phyloP scores from a whole-genome alignment of 2,888 invertebrate genomes.

The Ditula angustiorana region DNA sequence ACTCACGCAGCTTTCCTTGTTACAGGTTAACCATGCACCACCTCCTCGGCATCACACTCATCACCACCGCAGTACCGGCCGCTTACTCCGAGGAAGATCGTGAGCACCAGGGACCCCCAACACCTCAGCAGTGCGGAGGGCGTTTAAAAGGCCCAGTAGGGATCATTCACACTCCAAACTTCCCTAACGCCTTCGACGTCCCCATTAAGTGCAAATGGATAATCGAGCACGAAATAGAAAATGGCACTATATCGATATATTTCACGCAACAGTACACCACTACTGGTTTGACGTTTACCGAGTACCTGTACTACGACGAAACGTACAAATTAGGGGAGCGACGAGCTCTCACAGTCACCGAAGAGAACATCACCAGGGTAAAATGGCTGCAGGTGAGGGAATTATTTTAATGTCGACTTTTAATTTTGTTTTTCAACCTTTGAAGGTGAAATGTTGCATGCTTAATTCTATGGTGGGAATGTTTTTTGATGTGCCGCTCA shows the following conservation, averaged over 20 bases:
- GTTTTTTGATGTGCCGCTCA: slow-evolving; percentile 2
- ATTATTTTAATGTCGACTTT: slow-evolving; percentile 4
- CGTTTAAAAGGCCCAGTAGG: slow-evolving; percentile 88
- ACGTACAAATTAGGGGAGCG: slow-evolving; percentile 88
- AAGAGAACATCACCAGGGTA: slow-evolving; percentile 90
- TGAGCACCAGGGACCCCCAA: slow-evolving; percentile 73
- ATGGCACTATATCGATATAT: slow-evolving; percentile 93
- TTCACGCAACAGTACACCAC: slow-evolving; percentile 95
- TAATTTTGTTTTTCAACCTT: slow-evolving; percentile 1
- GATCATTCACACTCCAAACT: slow-evolving; percentile 92
- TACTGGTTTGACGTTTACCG: slow-evolving; percentile 91
- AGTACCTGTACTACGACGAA: slow-evolving; percentile 91
- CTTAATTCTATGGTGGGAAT: slow-evolving; percentile 6
- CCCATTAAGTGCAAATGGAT: slow-evolving; percentile 95
- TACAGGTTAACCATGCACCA: slow-evolving; percentile 69
- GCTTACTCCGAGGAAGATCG: slow-evolving; percentile 63
- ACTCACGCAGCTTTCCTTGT: slow-evolving; percentile 48
- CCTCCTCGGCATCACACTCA: slow-evolving; percentile 66
- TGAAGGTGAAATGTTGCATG: not conserved
- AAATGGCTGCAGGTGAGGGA: slow-evolving; percentile 82
- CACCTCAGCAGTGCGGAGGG: slow-evolving; percentile 86
- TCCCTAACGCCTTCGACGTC: slow-evolving; percentile 92
- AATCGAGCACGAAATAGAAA: slow-evolving; percentile 90
- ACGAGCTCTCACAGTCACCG: slow-evolving; percentile 88
- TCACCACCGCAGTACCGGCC: slow-evolving; percentile 60